Percentiles rank a stretch among this genome's conserved stretches.
Evolutionary conservation across 2,888 invertebrate species (phyloP).

Genomic region (Pammene fasciana): DNA sequence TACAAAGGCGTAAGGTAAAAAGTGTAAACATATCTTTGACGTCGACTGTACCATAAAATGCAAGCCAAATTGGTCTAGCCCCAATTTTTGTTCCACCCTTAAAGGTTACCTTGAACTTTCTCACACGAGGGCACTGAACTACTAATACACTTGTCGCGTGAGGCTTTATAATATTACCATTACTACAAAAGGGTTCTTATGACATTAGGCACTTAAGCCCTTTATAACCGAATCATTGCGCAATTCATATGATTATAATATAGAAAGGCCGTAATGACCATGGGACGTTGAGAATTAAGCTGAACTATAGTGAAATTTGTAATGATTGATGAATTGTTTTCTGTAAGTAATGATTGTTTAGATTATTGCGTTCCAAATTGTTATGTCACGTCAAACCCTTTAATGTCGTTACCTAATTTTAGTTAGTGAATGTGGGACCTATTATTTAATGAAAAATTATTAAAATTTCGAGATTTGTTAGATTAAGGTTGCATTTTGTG

Average conservation of each 20-base stretch:
- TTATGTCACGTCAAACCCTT: neutral
- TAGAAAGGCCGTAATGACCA: neutral
- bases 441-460: too few relatives aligned
- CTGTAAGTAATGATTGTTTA: conserved; percentile 1
- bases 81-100: neutral
- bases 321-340: conserved; percentile 17
- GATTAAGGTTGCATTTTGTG: too few relatives aligned
- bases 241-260: neutral
- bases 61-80: too few relatives aligned
- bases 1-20: too few relatives aligned
- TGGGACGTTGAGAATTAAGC: neutral
- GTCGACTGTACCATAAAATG: neutral
- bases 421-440: too few relatives aligned
- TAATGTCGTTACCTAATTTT: too few relatives aligned
- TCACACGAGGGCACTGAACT: conserved; percentile 21
- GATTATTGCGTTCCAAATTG: conserved; percentile 5
- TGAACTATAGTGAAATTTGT: neutral
- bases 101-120: conserved; percentile 36
- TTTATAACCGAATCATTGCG: neutral
- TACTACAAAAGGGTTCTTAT: conserved; percentile 8
- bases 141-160: conserved; percentile 19
- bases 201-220: conserved; percentile 1
- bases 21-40: too few relatives aligned
- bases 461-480: too few relatives aligned
- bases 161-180: conserved; percentile 2